Base-by-base conservation (phyloP, 1,140 invertebrate species). In the Sarcophaga peregrina region DNA sequence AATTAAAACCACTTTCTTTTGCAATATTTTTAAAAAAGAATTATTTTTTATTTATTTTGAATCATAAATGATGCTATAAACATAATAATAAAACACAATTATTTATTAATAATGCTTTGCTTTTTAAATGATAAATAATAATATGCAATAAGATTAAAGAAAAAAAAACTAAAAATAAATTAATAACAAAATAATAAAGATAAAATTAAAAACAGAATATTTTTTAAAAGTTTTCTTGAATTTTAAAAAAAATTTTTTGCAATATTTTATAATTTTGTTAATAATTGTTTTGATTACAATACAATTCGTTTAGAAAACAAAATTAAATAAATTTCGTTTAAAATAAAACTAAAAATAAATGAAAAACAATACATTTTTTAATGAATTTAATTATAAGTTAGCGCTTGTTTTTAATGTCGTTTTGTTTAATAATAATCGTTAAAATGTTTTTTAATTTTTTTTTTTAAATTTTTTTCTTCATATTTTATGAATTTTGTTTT, bases 11-110 rank as follows among this genome's bases (percentile, higher is more conserved):
- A 50, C 1, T 20, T 52, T 52, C 10, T 52, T 78, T 78, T 50
- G 48, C 15, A 50, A 50, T 50, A 78, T 78, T 78, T 78, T 78
- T 76, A 48, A 58, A 58, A 58, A 58, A 58, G 54, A 58, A 58
- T 76, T 74, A 45, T 45, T 45, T 45, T 62, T 72, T 62, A 62
- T 72, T 72, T 72, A 76, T 78, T 50, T 52, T 76, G 10, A 17
- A 20, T 50, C 75, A 78, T 50, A 72, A 78, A 78, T 78, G 75
- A 78, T 78, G 17, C 75, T 78, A 78, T n/a, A 78, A 78, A 78
- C 75, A 78, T 48, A 78, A 78, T 76, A 76, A 76, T 78, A 78
- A 78, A 78, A 78, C 75, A 78, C 75, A 78, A 52, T 78, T 52
- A 78, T 78, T 78, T 9, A 78, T 78, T 78, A 78, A 78, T 78